phyloP scores from a whole-genome alignment of 2,113 vertebrate genomes.

The Eolophus roseicapilla region DNA sequence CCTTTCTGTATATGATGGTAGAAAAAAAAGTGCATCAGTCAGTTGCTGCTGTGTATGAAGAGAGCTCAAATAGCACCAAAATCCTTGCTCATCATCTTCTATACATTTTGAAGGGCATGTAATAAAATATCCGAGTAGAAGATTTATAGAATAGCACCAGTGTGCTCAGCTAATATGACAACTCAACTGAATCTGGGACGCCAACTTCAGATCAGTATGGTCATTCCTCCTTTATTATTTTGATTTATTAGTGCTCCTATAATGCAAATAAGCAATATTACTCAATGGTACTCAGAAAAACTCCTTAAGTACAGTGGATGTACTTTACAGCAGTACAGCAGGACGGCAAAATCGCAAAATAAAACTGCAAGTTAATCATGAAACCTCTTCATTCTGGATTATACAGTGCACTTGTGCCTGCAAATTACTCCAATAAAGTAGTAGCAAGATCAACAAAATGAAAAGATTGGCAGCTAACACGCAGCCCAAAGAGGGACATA shows the following conservation, averaged over 20 bases:
- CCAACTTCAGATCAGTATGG: neutral
- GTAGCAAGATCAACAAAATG: neutral
- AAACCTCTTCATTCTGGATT: neutral
- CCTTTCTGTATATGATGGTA: neutral
- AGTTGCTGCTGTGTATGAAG: neutral
- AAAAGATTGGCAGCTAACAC: neutral
- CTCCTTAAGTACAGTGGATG: neutral
- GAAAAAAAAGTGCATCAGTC: neutral
- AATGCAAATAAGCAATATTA: neutral
- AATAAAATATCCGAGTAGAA: neutral
- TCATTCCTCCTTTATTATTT: neutral
- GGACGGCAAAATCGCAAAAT: neutral
- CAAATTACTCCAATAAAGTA: neutral
- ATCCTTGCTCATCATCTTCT: neutral
- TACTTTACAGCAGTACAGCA: neutral
- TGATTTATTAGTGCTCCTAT: neutral
- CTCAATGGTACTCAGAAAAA: accelerated
- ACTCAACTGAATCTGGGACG: neutral
- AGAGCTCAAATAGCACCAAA: neutral
- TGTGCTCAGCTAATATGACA: neutral
- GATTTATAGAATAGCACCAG: neutral
- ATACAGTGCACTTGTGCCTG: neutral
- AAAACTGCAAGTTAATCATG: neutral
- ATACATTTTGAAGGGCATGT: neutral
- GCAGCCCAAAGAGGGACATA: neutral